Evolutionary conservation across 2,797 vertebrate genomes (phyloP), one percentile per base, ranked within the genome.

Genomic region (Hyperoplus immaculatus): DNA sequence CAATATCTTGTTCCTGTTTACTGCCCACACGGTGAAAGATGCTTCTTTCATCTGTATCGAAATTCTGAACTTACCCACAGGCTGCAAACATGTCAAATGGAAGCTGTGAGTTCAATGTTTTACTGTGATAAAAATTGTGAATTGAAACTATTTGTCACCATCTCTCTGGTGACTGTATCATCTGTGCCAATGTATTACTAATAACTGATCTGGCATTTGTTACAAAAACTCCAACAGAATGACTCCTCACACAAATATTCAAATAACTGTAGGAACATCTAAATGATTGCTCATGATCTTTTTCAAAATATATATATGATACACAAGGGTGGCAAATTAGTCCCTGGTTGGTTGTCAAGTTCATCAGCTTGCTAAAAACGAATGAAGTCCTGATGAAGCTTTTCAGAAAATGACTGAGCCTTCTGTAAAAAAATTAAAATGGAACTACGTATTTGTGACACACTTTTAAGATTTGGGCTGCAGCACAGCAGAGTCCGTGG

Each of bases 131-230:
- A 67, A 18, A 38, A 54, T 0, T 4, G 3, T 4, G 38, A 47
- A 84, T 84, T 46, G 75, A 79, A 75, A 43, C 16, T 0, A 5
- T 77, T 70, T 13, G 12, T 64, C 70, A 55, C 18, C 9, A 15
- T 38, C 62, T 60, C 6, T 56, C 43, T 51, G 7, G 12, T 56
- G 51, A 69, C 9, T 12, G 18, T 18, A 15, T 47, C 53, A 13
- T 36, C 18, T 38, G 38, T 42, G 16, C 8, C 51, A 56, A 10
- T 6, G 50, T 38, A 8, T n/a, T 77, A 53, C 47, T 42, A 16
- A 61, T 55, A 65, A 56, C 18, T 4, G 36, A 60, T 63, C 16
- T 36, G 8, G 10, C 8, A 54, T 9, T 29, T 45, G 4, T 59
- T 61, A 36, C 16, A 50, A 46, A 49, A 51, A 41, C 29, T 57